Evolutionary conservation across 2,113 vertebrate species (phyloP), one percentile per base, ranked within the genome.

Genomic region (Embiotoca jacksoni): DNA sequence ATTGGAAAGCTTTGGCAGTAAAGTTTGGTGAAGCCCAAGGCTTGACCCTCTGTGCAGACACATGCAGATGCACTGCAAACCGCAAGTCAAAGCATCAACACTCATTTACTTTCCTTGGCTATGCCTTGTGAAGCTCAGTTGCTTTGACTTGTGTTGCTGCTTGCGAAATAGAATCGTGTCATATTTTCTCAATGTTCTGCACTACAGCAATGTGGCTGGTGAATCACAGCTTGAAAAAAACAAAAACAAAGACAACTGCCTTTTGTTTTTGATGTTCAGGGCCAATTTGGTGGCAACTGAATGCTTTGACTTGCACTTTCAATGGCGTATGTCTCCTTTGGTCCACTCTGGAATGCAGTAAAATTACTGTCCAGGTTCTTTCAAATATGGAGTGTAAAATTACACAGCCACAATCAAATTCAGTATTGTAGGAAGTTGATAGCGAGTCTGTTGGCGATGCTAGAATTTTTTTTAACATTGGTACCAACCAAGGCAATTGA

Each of bases 291-390:
- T 23, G 41, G 13, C 39, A 50, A 3, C 11, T 62, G 6, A 44
- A 41, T 8, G 37, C 53, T 56, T 44, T 36, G 23, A 69, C 15
- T 59, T 72, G 35, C 56, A 61, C 33, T 54, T 55, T 53, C 44
- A 33, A 23, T 37, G 46, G 61, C 32, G 73, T 33, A 62, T 47
- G 30, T 75, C 55, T 82, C 49, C 39, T 50, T 23, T 70, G 55
- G 70, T 61, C 32, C 37, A 41, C 47, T 70, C 14, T 23, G 52
- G 31, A 66, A 66, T 66, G 46, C 49, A n/a, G 16, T 57, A 39
- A 73, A 47, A 13, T 69, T 56, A 50, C 15, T 69, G 53, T 71
- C 30, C 62, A 67, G 31, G 73, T 64, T 72, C 33, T 59, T 72
- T 44, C 46, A 57, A 23, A 23, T 23, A 23, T 23, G 23, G 23